phyloP scores from a whole-genome alignment of 2,113 vertebrate species.

The Probosciger aterrimus region DNA sequence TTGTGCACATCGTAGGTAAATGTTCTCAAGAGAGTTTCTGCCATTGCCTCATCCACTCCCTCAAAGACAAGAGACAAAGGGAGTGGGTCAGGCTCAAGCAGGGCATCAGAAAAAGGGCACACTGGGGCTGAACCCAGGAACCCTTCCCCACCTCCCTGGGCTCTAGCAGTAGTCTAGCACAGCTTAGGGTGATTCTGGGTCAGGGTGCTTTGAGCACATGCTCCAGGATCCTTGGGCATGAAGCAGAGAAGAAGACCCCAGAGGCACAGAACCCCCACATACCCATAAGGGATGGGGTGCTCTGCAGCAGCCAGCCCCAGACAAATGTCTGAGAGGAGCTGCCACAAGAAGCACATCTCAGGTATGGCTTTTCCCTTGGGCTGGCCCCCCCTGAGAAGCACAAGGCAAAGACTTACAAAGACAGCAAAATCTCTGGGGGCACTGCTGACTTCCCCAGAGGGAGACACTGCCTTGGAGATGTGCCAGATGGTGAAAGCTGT shows the following conservation, averaged over 20 bases:
- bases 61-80: neutral
- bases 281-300: neutral
- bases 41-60: neutral
- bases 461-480: neutral
- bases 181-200: neutral
- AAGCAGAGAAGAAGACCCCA: neutral
- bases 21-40: neutral
- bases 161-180: neutral
- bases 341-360: neutral
- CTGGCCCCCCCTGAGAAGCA: neutral
- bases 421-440: neutral
- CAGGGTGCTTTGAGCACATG: neutral
- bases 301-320: neutral
- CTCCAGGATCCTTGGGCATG: no score
- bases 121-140: neutral
- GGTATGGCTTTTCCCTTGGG: neutral
- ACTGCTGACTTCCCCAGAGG: neutral
- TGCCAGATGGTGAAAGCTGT: neutral
- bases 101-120: neutral
- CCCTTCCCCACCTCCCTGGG: neutral
- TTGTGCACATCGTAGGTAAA: neutral
- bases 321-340: neutral
- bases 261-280: neutral
- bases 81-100: neutral
- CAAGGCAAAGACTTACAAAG: neutral